Evolutionary conservation across 2,113 vertebrate genomes (phyloP).

Genomic region (Pycnonotus jocosus): DNA sequence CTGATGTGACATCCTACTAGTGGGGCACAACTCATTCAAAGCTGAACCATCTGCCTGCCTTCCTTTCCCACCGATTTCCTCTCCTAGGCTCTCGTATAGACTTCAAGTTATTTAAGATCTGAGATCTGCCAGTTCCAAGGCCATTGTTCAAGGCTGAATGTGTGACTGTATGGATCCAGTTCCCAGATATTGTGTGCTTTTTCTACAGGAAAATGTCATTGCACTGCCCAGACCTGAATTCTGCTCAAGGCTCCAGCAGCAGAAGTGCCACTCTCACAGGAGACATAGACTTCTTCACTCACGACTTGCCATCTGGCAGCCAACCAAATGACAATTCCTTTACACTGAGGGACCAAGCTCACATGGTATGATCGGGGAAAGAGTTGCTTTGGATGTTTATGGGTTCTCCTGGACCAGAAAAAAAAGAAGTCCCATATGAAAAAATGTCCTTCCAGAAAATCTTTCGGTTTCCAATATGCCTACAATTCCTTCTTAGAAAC

Average conservation of each 20-base stretch:
- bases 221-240: neutral
- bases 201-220: neutral
- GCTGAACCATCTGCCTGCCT: neutral
- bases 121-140: neutral
- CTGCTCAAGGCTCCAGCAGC: neutral
- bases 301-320: neutral
- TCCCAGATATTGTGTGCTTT: neutral
- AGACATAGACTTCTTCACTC: neutral
- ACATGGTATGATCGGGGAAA: neutral
- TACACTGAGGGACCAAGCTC: neutral
- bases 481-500: neutral
- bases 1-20: neutral
- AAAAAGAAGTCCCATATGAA: neutral
- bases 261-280: neutral
- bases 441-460: neutral
- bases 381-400: neutral
- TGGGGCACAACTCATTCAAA: neutral
- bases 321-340: neutral
- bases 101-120: neutral
- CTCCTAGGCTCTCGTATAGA: neutral
- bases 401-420: neutral
- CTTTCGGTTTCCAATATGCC: neutral
- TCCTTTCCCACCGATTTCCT: neutral
- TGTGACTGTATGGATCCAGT: neutral
- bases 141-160: neutral